A percentile compares a stretch with the other conserved stretches of the same genome.
phyloP scores from a whole-genome alignment of 2,888 invertebrate species.

The Mesoligia furuncula region DNA sequence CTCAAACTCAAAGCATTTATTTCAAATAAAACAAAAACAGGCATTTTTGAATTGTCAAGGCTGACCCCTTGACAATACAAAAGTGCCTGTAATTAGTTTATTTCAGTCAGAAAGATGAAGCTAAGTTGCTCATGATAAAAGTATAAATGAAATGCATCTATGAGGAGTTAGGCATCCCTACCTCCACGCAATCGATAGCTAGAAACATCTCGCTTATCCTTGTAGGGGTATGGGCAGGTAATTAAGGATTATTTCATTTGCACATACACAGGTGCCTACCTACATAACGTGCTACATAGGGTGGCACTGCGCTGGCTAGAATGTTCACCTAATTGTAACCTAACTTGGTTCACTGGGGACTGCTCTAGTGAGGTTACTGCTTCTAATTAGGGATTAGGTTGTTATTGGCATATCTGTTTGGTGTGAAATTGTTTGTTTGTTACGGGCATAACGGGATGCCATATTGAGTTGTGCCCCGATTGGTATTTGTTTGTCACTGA shows the following conservation, averaged over 20 bases:
- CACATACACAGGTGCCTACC: slow-evolving; percentile 37
- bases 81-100: too few relatives aligned
- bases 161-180: slow-evolving; percentile 51
- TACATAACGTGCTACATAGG: slow-evolving; percentile 22
- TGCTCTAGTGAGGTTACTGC: background rate
- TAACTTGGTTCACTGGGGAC: slow-evolving; percentile 26
- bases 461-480: background rate
- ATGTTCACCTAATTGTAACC: slow-evolving; percentile 48
- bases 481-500: background rate
- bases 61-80: too few relatives aligned
- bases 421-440: background rate
- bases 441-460: too few relatives aligned
- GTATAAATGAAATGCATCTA: too few relatives aligned
- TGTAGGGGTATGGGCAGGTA: slow-evolving; percentile 45
- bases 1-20: too few relatives aligned
- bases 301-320: slow-evolving; percentile 1
- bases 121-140: too few relatives aligned
- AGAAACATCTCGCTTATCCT: slow-evolving; percentile 57
- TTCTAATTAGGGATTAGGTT: slow-evolving; percentile 15
- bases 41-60: too few relatives aligned
- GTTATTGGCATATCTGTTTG: background rate
- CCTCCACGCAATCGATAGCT: slow-evolving; percentile 34
- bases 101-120: too few relatives aligned
- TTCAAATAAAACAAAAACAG: too few relatives aligned
- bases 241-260: slow-evolving; percentile 66